Percentiles rank a stretch among this genome's conserved stretches.
These are phyloP conservation scores for Hippocampus comes DNA, from an alignment of 2,113 vertebrate genomes.

Conservation along the genomic window DNA sequence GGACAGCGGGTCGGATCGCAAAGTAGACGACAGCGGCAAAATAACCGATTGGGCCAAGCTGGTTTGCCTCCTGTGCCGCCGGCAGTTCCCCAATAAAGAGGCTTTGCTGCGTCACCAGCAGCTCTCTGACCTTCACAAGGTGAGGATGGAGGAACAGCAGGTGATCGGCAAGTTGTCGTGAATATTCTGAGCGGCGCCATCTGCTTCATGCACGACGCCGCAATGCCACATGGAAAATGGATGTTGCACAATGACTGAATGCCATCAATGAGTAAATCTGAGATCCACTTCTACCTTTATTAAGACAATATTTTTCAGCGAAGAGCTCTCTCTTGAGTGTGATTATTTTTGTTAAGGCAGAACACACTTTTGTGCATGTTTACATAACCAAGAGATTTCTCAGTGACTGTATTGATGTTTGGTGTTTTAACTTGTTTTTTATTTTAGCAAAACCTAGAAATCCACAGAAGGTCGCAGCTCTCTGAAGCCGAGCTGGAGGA, in stretches of 20 bases:
- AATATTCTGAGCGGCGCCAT: conserved; percentile 40
- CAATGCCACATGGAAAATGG: background rate
- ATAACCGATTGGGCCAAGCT: conserved; percentile 90
- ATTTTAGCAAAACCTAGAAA: conserved; percentile 90
- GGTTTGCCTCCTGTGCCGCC: conserved; percentile 86
- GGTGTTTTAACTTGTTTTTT: conserved; percentile 5
- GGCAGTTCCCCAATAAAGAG: conserved; percentile 89
- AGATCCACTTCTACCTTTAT: background rate
- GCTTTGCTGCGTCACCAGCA: conserved; percentile 88
- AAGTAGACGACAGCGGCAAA: conserved; percentile 80
- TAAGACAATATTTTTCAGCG: background rate
- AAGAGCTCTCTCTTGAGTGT: background rate
- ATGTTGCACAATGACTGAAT: background rate
- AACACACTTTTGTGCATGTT: background rate
- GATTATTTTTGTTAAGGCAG: background rate
- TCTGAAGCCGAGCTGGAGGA: conserved; percentile 87
- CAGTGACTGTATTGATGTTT: background rate
- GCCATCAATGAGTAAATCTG: background rate
- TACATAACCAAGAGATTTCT: background rate
- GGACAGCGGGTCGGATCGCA: conserved; percentile 69
- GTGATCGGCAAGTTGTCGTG: conserved; percentile 22
- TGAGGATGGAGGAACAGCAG: conserved; percentile 55
- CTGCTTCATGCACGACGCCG: conserved; percentile 31
- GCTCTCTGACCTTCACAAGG: conserved; percentile 95
- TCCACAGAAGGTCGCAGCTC: conserved; percentile 81